Evolutionary conservation across 2,797 vertebrate species (phyloP).

Genomic region (Ctenochaetus hawaiiensis): DNA sequence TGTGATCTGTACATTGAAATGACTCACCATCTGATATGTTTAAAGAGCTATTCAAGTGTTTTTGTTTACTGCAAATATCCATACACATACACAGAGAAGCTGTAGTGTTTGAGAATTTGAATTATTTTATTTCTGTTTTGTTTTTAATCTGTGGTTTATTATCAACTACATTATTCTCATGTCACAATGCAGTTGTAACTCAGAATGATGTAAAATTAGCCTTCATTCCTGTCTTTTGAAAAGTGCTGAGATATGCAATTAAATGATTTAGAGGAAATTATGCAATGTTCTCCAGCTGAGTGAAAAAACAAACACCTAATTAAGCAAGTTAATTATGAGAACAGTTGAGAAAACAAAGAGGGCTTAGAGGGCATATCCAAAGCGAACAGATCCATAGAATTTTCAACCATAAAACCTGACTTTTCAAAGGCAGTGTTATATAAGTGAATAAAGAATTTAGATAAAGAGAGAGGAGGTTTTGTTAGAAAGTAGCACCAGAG

Average conservation of each 20-base stretch:
- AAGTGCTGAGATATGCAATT: conserved; percentile 33
- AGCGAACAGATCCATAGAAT: conserved; percentile 7
- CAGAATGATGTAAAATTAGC: not conserved
- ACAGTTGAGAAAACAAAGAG: conserved; percentile 39
- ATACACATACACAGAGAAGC: too few relatives aligned
- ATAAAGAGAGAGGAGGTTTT: conserved; percentile 4
- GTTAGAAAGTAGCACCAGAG: conserved; percentile 18
- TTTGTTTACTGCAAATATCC: not conserved
- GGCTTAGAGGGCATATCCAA: conserved; percentile 7
- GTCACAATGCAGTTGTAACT: conserved; percentile 22
- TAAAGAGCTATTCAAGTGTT: not conserved
- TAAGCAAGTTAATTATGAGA: conserved; percentile 45
- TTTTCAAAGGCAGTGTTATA: conserved; percentile 1
- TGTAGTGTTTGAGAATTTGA: not conserved
- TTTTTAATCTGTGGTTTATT: not conserved
- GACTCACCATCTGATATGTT: not conserved
- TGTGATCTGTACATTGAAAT: not conserved
- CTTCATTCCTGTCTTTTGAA: not conserved
- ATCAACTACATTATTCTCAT: not conserved
- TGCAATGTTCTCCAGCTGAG: conserved; percentile 39
- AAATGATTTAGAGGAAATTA: conserved; percentile 57
- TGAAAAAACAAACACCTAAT: conserved; percentile 53
- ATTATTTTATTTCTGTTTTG: not conserved
- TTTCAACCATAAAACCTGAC: conserved; percentile 10
- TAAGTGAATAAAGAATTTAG: conserved; percentile 25